Conservation (phyloP, 2,888 invertebrate genomes). For the Drosophila austrosaltans region DNA sequence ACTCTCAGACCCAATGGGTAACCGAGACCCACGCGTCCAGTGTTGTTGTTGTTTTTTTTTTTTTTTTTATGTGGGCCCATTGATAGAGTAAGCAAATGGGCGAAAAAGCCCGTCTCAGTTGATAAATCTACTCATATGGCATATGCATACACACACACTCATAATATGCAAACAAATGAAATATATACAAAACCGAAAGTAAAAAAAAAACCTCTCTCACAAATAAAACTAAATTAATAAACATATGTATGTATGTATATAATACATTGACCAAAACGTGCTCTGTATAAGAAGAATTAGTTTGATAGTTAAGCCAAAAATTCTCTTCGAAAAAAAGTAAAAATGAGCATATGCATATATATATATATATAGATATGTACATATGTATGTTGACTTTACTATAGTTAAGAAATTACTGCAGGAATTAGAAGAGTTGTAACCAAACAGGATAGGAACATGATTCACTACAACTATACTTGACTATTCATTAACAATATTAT, state of each 20-base stretch:
- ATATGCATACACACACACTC: slow-evolving; percentile 18
- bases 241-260: neutral
- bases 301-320: neutral
- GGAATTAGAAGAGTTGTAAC: no score
- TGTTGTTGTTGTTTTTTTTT: slow-evolving; percentile 25
- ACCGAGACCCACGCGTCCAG: slow-evolving; percentile 45
- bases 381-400: no score
- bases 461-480: no score
- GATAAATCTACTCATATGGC: slow-evolving; percentile 44
- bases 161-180: slow-evolving; percentile 4
- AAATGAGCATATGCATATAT: neutral
- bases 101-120: slow-evolving; percentile 50
- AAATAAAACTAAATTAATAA: slow-evolving; percentile 2
- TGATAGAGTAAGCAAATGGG: slow-evolving; percentile 41
- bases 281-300: neutral
- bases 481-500: no score
- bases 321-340: neutral
- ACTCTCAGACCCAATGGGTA: slow-evolving; percentile 43
- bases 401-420: no score
- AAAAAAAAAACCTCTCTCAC: no score
- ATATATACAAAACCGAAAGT: neutral
- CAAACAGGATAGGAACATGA: no score
- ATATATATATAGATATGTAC: no score
- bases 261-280: neutral
- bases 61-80: slow-evolving; percentile 52